Conservation (phyloP, 2,113 vertebrate species). For the Myotis davidii region DNA sequence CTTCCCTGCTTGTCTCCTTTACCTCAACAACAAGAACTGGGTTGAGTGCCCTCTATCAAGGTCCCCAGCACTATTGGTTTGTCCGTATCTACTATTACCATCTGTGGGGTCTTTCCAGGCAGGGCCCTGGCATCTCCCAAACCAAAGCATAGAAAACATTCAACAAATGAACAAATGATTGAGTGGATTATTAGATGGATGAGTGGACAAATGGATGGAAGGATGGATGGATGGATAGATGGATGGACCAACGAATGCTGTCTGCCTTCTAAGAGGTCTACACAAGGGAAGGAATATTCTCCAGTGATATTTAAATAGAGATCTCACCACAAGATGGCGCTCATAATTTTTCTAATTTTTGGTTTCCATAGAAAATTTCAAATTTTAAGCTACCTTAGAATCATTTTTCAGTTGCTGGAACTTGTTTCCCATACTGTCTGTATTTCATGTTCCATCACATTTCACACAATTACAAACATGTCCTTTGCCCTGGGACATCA, state of each 20-base stretch:
- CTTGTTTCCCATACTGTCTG: not conserved
- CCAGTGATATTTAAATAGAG: not conserved
- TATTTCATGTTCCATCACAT: not conserved
- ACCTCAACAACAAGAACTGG: not conserved
- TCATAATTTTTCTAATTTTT: conserved; percentile 67
- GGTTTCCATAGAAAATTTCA: not conserved
- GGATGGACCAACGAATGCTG: too few relatives aligned
- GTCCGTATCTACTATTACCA: not conserved
- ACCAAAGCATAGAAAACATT: not conserved
- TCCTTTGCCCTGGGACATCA: not conserved
- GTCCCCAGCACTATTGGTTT: not conserved
- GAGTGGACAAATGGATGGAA: not conserved
- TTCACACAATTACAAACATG: not conserved
- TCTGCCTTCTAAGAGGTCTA: not conserved
- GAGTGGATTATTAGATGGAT: not conserved
- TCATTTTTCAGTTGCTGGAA: not conserved
- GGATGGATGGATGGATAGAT: not conserved
- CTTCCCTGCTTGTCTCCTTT: not conserved
- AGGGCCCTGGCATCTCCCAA: not conserved
- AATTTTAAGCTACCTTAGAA: conserved; percentile 8
- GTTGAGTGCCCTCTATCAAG: not conserved
- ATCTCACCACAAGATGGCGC: conserved; percentile 71
- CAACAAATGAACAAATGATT: not conserved
- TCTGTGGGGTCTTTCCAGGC: not conserved
- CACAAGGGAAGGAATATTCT: not conserved